Percentiles rank a stretch among this genome's conserved stretches.
phyloP scores from a whole-genome alignment of 2,888 invertebrate genomes.

The Pseudanteris insignis region DNA sequence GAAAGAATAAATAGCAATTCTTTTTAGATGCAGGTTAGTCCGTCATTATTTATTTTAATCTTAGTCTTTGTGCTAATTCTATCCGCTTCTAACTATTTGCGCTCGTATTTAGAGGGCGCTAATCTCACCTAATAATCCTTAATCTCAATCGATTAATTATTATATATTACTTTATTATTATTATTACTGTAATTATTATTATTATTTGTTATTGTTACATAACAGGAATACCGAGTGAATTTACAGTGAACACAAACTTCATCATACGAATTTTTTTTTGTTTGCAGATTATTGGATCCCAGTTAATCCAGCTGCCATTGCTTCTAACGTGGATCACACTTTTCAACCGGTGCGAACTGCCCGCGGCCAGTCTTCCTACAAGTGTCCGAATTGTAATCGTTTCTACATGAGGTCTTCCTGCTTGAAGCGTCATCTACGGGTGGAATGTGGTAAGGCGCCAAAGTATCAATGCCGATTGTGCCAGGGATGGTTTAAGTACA shows the following conservation, averaged over 20 bases:
- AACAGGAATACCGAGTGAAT: too few relatives aligned
- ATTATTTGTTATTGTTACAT: too few relatives aligned
- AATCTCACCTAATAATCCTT: constrained; percentile 8
- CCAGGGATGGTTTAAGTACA: constrained; percentile 62
- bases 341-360: constrained; percentile 50
- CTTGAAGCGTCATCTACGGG: constrained; percentile 59
- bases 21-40: constrained; percentile 32
- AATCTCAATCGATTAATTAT: not conserved
- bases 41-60: constrained; percentile 10
- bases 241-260: constrained; percentile 25
- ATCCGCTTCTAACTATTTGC: not conserved
- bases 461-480: constrained; percentile 63
- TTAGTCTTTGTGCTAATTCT: constrained; percentile 5
- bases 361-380: constrained; percentile 63
- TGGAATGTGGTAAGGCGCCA: constrained; percentile 65
- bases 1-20: constrained; percentile 29
- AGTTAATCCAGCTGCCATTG: constrained; percentile 6
- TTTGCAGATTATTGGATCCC: constrained; percentile 57
- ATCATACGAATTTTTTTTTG: constrained; percentile 38
- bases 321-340: constrained; percentile 20
- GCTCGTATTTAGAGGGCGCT: not conserved
- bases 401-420: constrained; percentile 60
- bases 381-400: constrained; percentile 70
- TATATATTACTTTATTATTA: too few relatives aligned
- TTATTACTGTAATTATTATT: too few relatives aligned